Conservation (phyloP, 2,797 vertebrate genomes). For the Hippopotamyrus pictus region DNA sequence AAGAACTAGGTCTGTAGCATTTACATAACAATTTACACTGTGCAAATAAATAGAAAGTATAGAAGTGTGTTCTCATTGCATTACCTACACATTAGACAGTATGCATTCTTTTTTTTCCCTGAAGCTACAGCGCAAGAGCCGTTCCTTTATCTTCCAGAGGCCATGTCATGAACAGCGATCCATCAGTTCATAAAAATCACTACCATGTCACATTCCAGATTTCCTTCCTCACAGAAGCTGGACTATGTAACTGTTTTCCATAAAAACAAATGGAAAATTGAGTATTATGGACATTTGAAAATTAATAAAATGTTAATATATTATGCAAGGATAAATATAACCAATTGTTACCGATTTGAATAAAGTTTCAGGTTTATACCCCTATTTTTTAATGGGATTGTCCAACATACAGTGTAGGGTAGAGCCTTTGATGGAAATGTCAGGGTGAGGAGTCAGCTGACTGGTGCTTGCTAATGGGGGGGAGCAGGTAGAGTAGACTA, state of each 20-base stretch:
- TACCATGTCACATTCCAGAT: conserved; percentile 19
- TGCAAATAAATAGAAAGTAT: conserved; percentile 37
- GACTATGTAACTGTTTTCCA: conserved; percentile 35
- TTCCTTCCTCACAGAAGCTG: conserved; percentile 34
- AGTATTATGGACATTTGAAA: neutral
- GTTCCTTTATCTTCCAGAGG: conserved; percentile 25
- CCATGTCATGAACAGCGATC: conserved; percentile 27
- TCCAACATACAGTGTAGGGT: neutral
- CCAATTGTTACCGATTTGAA: neutral
- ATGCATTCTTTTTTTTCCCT: conserved; percentile 50
- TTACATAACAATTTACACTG: conserved; percentile 35
- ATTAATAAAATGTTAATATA: neutral
- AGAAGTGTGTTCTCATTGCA: conserved; percentile 41
- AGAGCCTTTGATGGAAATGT: conserved; percentile 19
- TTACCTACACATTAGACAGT: conserved; percentile 41
- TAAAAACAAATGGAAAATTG: conserved; percentile 23
- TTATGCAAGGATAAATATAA: neutral
- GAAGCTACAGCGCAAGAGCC: conserved; percentile 43
- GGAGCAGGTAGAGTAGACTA: conserved; percentile 43
- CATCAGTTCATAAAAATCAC: conserved; percentile 30
- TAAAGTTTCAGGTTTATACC: neutral
- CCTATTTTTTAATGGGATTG: neutral
- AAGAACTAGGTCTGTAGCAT: neutral
- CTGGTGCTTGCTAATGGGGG: conserved; percentile 42
- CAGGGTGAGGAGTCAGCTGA: conserved; percentile 42